Evolutionary conservation across 2,888 invertebrate genomes (phyloP).

Genomic region (Blera fallax): DNA sequence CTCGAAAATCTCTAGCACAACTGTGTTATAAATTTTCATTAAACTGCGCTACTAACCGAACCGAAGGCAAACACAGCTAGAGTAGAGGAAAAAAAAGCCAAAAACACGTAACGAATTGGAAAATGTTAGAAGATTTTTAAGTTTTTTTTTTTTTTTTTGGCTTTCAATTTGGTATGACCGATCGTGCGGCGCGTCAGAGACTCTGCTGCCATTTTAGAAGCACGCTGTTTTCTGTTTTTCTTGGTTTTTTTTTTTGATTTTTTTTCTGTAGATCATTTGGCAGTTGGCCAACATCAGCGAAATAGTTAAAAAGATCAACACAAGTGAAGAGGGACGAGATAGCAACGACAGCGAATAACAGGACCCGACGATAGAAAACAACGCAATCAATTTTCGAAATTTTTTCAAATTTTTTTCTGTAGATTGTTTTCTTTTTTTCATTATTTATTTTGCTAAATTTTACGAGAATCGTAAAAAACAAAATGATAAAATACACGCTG

Average conservation of each 20-base stretch:
- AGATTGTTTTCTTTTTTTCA: conserved; percentile 2
- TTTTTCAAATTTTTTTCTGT: not conserved
- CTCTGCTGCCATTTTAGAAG: conserved; percentile 56
- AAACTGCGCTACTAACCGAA: conserved; percentile 67
- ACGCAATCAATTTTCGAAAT: conserved; percentile 64
- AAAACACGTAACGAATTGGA: conserved; percentile 67
- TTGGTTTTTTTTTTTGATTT: conserved; percentile 24
- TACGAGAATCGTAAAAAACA: conserved; percentile 38
- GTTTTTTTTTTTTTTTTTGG: conserved; percentile 34
- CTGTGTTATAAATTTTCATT: conserved; percentile 67
- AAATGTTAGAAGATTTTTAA: conserved; percentile 53
- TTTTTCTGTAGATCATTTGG: conserved; percentile 54
- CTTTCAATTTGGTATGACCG: conserved; percentile 64
- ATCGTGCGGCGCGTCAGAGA: conserved; percentile 68
- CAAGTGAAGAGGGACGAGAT: conserved; percentile 55
- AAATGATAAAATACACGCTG: conserved; percentile 32
- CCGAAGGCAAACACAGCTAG: conserved; percentile 24
- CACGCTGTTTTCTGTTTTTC: conserved; percentile 14
- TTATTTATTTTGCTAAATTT: conserved; percentile 49
- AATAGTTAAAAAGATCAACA: conserved; percentile 67
- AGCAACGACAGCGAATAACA: conserved; percentile 66
- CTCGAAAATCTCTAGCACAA: conserved; percentile 51
- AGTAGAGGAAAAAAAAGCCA: not conserved
- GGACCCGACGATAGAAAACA: conserved; percentile 67
- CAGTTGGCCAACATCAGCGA: conserved; percentile 66